These are phyloP conservation scores for Erebia palarica DNA, from an alignment of 2,888 invertebrate genomes.

Conservation along the genomic window DNA sequence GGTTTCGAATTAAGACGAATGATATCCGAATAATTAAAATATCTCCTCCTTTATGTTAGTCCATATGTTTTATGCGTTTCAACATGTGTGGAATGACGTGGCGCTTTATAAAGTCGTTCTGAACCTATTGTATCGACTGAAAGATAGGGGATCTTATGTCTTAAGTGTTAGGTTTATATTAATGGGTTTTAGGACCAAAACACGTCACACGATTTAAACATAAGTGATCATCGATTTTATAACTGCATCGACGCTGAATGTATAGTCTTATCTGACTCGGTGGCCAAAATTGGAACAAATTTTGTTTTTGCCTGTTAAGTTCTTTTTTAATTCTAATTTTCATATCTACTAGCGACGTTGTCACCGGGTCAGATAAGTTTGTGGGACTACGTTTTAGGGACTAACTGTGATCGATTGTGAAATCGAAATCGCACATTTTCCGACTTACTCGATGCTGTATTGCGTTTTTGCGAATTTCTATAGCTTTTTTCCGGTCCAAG, in stretches of 20 bases:
- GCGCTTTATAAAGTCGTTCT: conserved; percentile 45
- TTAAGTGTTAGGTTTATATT: background rate
- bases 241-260: background rate
- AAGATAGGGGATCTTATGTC: background rate
- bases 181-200: conserved; percentile 20
- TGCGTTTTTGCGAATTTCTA: too few species aligned
- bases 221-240: background rate
- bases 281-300: too few species aligned
- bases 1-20: conserved; percentile 8
- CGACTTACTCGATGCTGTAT: too few species aligned
- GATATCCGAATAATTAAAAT: conserved; percentile 41
- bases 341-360: too few species aligned
- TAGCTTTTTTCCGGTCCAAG: too few species aligned
- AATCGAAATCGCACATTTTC: too few species aligned
- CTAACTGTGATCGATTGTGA: too few species aligned
- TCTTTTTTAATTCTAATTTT: too few species aligned
- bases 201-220: background rate
- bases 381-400: too few species aligned
- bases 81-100: conserved; percentile 61
- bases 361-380: too few species aligned
- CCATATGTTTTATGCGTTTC: conserved; percentile 50
- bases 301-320: too few species aligned
- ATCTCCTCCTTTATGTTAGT: conserved; percentile 36
- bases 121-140: conserved; percentile 6
- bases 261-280: too few species aligned